Evolutionary conservation across 2,797 vertebrate genomes (phyloP).

Genomic region (Peromyscus nudipes): DNA sequence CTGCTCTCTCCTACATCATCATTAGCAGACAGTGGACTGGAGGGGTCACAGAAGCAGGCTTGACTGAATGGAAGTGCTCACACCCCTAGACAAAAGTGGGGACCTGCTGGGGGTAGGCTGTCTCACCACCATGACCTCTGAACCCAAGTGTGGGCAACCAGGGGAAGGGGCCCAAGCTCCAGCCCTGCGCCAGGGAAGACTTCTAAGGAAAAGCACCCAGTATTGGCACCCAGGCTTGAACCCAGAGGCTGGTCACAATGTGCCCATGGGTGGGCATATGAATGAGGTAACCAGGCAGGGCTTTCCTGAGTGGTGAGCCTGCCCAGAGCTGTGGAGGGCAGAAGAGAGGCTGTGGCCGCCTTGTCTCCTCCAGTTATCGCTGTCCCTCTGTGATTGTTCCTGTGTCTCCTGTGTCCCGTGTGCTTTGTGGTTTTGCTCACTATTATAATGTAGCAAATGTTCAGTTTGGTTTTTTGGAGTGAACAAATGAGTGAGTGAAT

Average conservation of each 20-base stretch:
- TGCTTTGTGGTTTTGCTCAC: neutral
- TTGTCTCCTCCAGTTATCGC: neutral
- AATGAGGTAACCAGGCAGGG: neutral
- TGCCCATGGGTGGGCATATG: neutral
- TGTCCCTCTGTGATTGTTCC: neutral
- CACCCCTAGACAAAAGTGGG: neutral
- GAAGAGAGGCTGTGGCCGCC: neutral
- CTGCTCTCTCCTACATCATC: conserved; percentile 21
- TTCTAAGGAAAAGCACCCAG: neutral
- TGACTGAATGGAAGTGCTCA: neutral
- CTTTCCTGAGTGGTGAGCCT: neutral
- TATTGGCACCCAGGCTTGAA: neutral
- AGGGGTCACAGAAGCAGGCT: neutral
- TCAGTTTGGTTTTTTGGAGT: neutral
- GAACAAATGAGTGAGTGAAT: neutral
- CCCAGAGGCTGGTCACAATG: neutral
- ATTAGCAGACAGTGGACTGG: conserved; percentile 20
- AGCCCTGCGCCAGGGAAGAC: neutral
- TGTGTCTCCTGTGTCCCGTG: neutral
- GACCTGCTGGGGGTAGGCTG: neutral
- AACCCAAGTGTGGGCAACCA: neutral
- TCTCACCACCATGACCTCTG: neutral
- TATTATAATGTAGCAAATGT: neutral
- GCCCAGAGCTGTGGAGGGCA: neutral
- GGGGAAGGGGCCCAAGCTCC: neutral